phyloP scores from a whole-genome alignment of 2,888 invertebrate species.

The Miltochrista miniata region DNA sequence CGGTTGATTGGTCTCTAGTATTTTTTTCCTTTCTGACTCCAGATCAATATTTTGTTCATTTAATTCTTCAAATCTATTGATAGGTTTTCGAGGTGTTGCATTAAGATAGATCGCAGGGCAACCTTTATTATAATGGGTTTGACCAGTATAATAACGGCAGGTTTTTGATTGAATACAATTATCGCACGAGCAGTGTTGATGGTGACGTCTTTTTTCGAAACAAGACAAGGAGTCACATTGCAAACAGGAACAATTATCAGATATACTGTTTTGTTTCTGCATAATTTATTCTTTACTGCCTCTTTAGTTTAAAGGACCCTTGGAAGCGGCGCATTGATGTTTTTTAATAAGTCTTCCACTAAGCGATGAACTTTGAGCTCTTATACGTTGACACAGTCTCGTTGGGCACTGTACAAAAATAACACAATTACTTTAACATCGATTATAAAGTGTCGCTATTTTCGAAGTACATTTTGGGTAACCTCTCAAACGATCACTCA shows the following conservation, averaged over 20 bases:
- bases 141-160: background rate
- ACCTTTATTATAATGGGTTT: background rate
- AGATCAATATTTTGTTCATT: background rate
- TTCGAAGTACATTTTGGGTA: too few relatives aligned
- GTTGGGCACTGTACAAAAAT: background rate
- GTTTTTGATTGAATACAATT: background rate
- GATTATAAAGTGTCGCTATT: too few relatives aligned
- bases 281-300: background rate
- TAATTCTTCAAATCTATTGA: background rate
- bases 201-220: constrained; percentile 40
- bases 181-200: constrained; percentile 10
- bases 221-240: constrained; percentile 48
- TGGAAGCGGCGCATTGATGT: constrained; percentile 4
- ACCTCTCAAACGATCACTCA: too few relatives aligned
- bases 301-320: background rate
- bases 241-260: constrained; percentile 48
- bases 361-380: background rate
- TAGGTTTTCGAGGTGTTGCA: background rate
- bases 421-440: too few relatives aligned
- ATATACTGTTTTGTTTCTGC: background rate
- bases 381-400: background rate
- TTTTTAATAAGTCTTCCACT: background rate
- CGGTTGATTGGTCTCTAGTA: constrained; percentile 2
- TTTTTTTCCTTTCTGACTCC: constrained; percentile 6
- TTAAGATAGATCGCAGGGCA: background rate